Percentiles rank a stretch among this genome's conserved stretches.
phyloP scores from a whole-genome alignment of 2,888 invertebrate species.

The Leptura quadrifasciata region DNA sequence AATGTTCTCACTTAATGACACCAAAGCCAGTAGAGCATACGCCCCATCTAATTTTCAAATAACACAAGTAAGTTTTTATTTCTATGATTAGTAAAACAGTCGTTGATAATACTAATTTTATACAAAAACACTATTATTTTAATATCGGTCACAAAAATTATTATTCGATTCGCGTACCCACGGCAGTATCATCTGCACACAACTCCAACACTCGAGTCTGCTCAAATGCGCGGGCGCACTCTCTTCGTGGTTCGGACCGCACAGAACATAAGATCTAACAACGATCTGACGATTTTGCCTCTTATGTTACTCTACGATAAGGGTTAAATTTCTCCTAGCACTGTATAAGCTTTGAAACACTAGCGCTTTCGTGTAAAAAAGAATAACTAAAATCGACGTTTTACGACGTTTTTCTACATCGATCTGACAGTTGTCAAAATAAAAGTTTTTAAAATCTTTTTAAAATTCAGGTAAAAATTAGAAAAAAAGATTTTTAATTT shows the following conservation, averaged over 20 bases:
- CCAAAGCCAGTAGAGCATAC: constrained; percentile 66
- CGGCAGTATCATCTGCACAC: constrained; percentile 66
- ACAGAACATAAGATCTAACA: constrained; percentile 18
- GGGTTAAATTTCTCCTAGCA: constrained; percentile 37
- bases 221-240: constrained; percentile 40
- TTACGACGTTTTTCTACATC: constrained; percentile 67
- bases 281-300: constrained; percentile 46
- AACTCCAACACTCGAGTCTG: constrained; percentile 52
- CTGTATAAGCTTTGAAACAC: constrained; percentile 59
- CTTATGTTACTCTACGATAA: constrained; percentile 50
- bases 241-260: constrained; percentile 16
- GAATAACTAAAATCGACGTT: constrained; percentile 70
- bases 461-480: constrained; percentile 61
- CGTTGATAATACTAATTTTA: constrained; percentile 31
- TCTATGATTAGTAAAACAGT: constrained; percentile 23
- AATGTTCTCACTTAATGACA: constrained; percentile 58
- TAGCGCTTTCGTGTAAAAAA: constrained; percentile 70
- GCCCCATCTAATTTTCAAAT: constrained; percentile 64
- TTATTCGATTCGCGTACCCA: constrained; percentile 68
- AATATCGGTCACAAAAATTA: constrained; percentile 50
- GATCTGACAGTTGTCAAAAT: constrained; percentile 63
- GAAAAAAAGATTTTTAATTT: constrained; percentile 51
- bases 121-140: constrained; percentile 41
- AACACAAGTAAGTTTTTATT: constrained; percentile 39
- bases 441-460: constrained; percentile 56